Evolutionary conservation across 2,113 vertebrate species (phyloP).

Genomic region (Psephotus haematonotus): DNA sequence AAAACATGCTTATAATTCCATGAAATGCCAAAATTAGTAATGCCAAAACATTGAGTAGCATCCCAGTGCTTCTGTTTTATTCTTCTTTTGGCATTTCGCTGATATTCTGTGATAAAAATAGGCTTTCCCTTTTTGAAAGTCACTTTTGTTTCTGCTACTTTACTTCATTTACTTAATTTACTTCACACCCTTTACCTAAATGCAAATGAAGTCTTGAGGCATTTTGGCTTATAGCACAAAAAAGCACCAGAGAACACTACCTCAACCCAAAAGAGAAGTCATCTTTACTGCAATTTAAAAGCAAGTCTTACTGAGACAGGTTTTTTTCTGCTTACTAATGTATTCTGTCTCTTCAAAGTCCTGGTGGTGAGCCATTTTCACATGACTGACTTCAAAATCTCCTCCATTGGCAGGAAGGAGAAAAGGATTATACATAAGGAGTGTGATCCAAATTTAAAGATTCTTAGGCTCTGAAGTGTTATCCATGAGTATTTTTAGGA

Average conservation of each 20-base stretch:
- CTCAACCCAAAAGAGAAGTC: background rate
- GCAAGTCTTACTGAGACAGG: background rate
- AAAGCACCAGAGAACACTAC: background rate
- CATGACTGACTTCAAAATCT: background rate
- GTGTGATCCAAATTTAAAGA: background rate
- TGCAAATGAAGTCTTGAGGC: slow-evolving; percentile 11
- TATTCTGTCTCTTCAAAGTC: background rate
- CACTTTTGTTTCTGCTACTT: slow-evolving; percentile 6
- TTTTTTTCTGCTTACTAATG: background rate
- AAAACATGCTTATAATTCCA: slow-evolving; percentile 2
- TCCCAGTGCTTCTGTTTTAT: background rate
- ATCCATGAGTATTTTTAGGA: background rate
- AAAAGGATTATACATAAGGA: background rate
- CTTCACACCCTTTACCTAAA: background rate
- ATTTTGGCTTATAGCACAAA: background rate
- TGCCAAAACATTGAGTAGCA: background rate
- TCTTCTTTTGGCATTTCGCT: background rate
- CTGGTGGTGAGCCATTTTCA: background rate
- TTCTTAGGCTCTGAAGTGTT: background rate
- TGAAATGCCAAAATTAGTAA: background rate
- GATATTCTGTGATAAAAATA: background rate
- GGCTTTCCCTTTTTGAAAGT: background rate
- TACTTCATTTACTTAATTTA: background rate
- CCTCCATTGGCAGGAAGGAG: background rate
- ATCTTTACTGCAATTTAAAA: background rate